These are phyloP conservation scores for Calephelis perditalis DNA, from an alignment of 2,888 invertebrate species.

Conservation along the genomic window DNA sequence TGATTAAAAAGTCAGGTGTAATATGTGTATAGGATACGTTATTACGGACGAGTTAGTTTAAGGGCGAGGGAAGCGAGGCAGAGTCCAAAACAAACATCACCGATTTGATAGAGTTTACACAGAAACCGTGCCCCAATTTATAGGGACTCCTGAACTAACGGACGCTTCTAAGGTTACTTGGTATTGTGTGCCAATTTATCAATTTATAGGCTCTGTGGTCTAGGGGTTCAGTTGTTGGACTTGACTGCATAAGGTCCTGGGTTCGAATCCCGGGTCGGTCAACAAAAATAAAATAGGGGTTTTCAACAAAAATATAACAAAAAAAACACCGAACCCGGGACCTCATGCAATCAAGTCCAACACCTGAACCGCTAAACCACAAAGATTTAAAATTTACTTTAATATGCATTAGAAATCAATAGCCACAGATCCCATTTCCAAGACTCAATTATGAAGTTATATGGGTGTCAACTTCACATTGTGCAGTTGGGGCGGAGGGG, in stretches of 20 bases:
- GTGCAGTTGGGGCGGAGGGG: constrained; percentile 3
- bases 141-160: constrained; percentile 1
- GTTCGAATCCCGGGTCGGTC: too few species aligned
- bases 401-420: not conserved
- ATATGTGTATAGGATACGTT: constrained; percentile 5
- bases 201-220: too few species aligned
- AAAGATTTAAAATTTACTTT: not conserved
- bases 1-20: not conserved
- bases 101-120: constrained; percentile 13
- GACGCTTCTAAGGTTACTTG: too few species aligned
- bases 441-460: constrained; percentile 4
- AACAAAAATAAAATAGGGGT: too few species aligned
- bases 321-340: too few species aligned
- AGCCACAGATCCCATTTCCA: not conserved
- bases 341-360: too few species aligned
- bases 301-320: too few species aligned
- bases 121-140: constrained; percentile 9
- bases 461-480: constrained; percentile 1
- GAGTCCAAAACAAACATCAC: constrained; percentile 11
- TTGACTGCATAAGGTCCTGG: too few species aligned
- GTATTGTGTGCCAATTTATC: too few species aligned
- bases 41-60: not conserved
- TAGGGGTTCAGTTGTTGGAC: too few species aligned
- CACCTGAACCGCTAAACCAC: too few species aligned
- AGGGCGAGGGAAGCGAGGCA: constrained; percentile 7